phyloP scores from a whole-genome alignment of 2,888 invertebrate genomes.

The Caenorhabditis japonica region DNA sequence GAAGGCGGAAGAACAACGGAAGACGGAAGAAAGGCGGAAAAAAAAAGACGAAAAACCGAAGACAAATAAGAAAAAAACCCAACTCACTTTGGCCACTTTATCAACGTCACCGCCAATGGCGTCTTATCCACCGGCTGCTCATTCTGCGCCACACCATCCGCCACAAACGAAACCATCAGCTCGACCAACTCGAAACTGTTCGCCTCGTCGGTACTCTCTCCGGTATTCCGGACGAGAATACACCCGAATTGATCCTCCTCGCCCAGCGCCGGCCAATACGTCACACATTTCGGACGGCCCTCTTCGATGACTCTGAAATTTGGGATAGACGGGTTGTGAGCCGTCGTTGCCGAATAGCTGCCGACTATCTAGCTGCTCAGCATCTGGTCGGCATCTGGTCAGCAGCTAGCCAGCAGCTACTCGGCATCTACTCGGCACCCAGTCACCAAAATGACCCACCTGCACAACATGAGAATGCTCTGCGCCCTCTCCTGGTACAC shows the following conservation, averaged over 20 bases:
- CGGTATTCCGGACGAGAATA: slow-evolving; percentile 52
- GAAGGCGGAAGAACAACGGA: too few relatives aligned
- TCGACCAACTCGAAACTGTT: slow-evolving; percentile 39
- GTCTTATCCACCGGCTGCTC: slow-evolving; percentile 35
- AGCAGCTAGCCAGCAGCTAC: too few relatives aligned
- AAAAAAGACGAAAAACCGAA: too few relatives aligned
- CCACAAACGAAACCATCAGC: slow-evolving; percentile 36
- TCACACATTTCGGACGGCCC: slow-evolving; percentile 60
- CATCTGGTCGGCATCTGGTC: too few relatives aligned
- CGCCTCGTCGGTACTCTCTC: slow-evolving; percentile 54
- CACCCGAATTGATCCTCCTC: slow-evolving; percentile 38
- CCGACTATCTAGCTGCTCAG: too few relatives aligned
- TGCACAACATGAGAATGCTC: slow-evolving; percentile 63
- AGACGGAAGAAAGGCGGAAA: too few relatives aligned
- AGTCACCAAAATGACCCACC: slow-evolving; percentile 24
- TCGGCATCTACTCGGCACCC: too few relatives aligned
- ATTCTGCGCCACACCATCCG: slow-evolving; percentile 20
- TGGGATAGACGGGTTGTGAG: not conserved
- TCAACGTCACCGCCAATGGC: slow-evolving; percentile 51
- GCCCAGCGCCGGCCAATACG: slow-evolving; percentile 62
- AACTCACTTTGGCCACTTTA: slow-evolving; percentile 62
- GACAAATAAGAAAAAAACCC: too few relatives aligned
- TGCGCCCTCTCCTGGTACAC: slow-evolving; percentile 88
- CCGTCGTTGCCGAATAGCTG: too few relatives aligned
- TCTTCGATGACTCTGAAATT: slow-evolving; percentile 62